Evolutionary conservation across 2,888 invertebrate genomes (phyloP).

Genomic region (Drosophila dives): DNA sequence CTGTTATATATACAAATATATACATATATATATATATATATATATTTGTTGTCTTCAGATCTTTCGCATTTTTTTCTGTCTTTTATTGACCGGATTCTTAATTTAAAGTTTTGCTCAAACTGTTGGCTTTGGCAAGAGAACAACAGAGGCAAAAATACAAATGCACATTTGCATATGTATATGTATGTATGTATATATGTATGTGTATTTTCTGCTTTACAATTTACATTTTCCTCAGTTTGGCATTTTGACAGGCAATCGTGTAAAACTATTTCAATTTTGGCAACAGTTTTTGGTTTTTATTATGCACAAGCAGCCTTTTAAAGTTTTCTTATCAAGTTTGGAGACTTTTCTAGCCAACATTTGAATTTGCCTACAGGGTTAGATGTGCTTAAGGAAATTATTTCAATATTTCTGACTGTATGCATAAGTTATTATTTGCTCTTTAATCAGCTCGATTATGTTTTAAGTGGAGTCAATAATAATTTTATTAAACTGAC

Average conservation of each 20-base stretch:
- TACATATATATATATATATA: background rate
- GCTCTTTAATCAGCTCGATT: conserved; percentile 1
- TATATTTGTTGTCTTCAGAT: conserved; percentile 2
- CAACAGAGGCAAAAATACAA: conserved; percentile 7
- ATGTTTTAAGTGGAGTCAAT: background rate
- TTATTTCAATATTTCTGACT: background rate
- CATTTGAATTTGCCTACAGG: background rate
- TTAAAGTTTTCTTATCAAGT: conserved; percentile 23
- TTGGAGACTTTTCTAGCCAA: background rate
- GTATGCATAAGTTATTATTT: background rate
- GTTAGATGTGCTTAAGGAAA: background rate
- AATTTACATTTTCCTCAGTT: conserved; percentile 44
- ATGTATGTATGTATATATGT: background rate
- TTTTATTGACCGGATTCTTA: conserved; percentile 49
- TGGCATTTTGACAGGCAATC: conserved; percentile 49
- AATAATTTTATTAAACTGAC: background rate
- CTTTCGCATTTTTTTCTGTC: background rate
- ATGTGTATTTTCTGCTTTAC: conserved; percentile 25
- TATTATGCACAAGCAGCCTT: conserved; percentile 19
- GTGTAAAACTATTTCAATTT: conserved; percentile 72
- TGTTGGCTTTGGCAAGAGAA: conserved; percentile 48
- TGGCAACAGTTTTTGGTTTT: conserved; percentile 39
- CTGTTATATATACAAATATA: conserved; percentile 23
- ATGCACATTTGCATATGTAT: conserved; percentile 18
- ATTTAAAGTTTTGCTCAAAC: conserved; percentile 70